Conservation (phyloP, 2,797 vertebrate species). For the Tapera naevia region DNA sequence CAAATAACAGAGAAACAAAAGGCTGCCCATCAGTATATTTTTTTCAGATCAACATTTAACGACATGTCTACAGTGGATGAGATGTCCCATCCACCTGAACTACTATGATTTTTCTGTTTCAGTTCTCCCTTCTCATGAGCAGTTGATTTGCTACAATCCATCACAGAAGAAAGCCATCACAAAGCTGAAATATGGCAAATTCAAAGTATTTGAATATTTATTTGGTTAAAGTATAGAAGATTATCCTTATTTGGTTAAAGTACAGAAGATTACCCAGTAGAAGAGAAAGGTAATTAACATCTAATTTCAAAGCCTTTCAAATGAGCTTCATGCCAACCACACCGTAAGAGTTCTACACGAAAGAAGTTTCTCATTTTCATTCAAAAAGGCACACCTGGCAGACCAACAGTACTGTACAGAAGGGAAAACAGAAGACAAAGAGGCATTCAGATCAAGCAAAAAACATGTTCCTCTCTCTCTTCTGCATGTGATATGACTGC, state of each 20-base stretch:
- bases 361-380: constrained; percentile 67
- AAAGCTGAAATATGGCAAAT: constrained; percentile 43
- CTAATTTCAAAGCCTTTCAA: constrained; percentile 63
- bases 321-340: constrained; percentile 34
- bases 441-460: constrained; percentile 43
- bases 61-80: neutral
- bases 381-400: constrained; percentile 72
- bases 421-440: constrained; percentile 46
- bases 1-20: neutral
- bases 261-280: constrained; percentile 60
- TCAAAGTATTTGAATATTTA: constrained; percentile 68
- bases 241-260: constrained; percentile 56
- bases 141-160: constrained; percentile 30
- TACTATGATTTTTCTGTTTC: neutral
- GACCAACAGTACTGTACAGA: neutral
- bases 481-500: too few species aligned
- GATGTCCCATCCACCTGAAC: constrained; percentile 9
- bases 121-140: constrained; percentile 8
- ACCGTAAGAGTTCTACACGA: constrained; percentile 45
- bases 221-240: constrained; percentile 66
- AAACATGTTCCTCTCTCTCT: neutral
- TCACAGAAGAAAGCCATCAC: constrained; percentile 24
- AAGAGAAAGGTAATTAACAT: constrained; percentile 68
- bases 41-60: neutral
- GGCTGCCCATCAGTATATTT: neutral